A percentile compares a stretch with the other conserved stretches of the same genome.
Evolutionary conservation across 37 sponge, comb jelly and placozoan genomes (phyloP).

Genomic region (Petrosia ficiformis): DNA sequence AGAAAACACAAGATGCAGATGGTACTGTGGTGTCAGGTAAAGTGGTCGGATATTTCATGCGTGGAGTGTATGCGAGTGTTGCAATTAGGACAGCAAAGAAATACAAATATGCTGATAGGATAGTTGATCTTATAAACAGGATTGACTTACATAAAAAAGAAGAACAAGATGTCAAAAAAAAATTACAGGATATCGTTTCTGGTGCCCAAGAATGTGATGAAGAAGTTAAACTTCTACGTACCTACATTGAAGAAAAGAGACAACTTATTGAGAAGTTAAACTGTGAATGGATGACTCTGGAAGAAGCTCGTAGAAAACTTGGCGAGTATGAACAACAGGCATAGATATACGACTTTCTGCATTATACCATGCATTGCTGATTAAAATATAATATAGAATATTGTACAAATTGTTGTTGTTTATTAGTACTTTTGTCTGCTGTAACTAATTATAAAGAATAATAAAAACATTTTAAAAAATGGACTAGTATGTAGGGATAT

Average conservation of each 20-base stretch:
- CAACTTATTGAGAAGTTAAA: background rate
- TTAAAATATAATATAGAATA: no score
- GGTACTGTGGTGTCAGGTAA: no score
- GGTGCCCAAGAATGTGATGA: background rate
- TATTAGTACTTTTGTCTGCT: no score
- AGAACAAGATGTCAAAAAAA: background rate
- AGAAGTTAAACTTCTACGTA: background rate
- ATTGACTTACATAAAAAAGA: no score
- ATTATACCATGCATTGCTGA: no score
- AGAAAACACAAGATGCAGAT: background rate
- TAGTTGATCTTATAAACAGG: background rate
- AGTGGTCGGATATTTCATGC: slow-evolving; percentile 6
- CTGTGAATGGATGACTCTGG: background rate
- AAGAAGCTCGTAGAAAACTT: background rate
- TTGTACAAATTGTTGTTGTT: no score
- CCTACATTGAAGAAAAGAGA: background rate
- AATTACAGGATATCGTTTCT: background rate
- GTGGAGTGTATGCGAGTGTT: slow-evolving; percentile 1
- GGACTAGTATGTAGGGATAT: no score
- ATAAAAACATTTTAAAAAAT: no score
- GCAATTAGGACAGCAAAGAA: background rate
- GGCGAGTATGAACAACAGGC: no score
- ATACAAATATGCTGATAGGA: background rate
- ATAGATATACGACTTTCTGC: no score
- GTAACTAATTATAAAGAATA: no score